Evolutionary conservation across 2,888 invertebrate genomes (phyloP), one percentile per base, ranked within the genome.

Genomic region (Orchesellides sinensis): DNA sequence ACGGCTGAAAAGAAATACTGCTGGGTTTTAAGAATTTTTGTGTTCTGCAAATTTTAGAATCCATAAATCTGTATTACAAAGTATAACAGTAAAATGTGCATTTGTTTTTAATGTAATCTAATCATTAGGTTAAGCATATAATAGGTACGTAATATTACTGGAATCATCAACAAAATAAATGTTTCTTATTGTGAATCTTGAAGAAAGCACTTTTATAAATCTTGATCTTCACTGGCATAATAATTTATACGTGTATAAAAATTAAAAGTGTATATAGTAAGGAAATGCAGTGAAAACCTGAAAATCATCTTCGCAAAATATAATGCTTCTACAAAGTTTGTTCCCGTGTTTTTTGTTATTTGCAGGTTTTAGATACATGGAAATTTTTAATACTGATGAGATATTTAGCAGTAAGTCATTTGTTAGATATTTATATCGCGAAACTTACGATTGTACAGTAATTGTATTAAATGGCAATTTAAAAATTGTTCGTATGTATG

Each of bases 361-460:
- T 61, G 54, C 54, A 59, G 32, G 45, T 66, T 66, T 49, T 66
- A 56, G 63, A 63, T 21, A 35, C 19, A 8, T 21, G 19, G 69
- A 78, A 32, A 69, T 78, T 78, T 78, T 78, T 78, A 78, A 78
- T 79, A 72, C 72, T 65, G 79, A 79, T 69, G 35, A 72, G 17
- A 40, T 70, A n/a, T 63, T n/a, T 70, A 79, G 52, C 21, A 27
- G 70, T 70, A 79, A 79, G 70, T 72, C 45, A 63, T 79, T n/a
- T 72, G 70, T 78, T 66, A 72, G 72, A 59, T 68, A 69, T 72
- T 70, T 79, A 78, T 49, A 65, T 21, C 65, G 65, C 72, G 70
- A 72, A 65, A 80, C 66, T 47, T 80, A 29, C 40, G 40, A 40
- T 25, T 72, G 73, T 80, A 80, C 56, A 66, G 54, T 69, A 68